Percentiles rank a stretch among this genome's conserved stretches.
Conservation (phyloP, 2,113 vertebrate species). For the Fulica atra region DNA sequence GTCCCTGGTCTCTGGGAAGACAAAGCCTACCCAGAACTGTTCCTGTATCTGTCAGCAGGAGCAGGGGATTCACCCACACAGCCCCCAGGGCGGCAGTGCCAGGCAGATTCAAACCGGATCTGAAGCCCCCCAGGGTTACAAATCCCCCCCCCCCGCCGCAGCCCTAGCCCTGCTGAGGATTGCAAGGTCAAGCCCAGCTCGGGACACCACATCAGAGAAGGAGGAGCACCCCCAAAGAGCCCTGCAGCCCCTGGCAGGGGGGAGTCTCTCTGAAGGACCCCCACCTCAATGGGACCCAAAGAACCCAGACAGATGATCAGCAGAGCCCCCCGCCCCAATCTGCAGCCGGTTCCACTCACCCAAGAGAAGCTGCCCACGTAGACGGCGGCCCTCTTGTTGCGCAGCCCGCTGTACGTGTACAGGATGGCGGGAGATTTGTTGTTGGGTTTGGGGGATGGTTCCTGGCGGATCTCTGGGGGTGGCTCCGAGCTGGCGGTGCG, state of each 20-base stretch:
- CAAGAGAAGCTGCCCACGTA: constrained; percentile 94
- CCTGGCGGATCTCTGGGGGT: constrained; percentile 67
- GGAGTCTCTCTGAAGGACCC: too few relatives aligned
- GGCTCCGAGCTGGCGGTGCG: constrained; percentile 69
- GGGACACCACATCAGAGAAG: fast-evolving
- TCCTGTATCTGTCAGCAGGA: fast-evolving
- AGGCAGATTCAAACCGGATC: too few relatives aligned
- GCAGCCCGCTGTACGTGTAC: constrained; percentile 77
- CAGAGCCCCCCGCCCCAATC: not conserved
- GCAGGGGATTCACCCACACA: fast-evolving
- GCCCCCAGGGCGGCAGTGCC: not conserved
- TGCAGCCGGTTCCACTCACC: constrained; percentile 76
- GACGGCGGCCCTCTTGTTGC: constrained; percentile 80
- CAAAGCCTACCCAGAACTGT: not conserved
- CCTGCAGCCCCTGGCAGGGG: not conserved
- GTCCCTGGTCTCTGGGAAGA: not conserved
- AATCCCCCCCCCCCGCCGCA: not conserved
- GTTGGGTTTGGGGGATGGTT: constrained; percentile 71
- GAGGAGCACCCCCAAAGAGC: not conserved
- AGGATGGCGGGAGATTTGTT: constrained; percentile 73
- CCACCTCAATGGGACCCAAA: not conserved
- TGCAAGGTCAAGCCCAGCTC: not conserved
- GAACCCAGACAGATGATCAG: fast-evolving
- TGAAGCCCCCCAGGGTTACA: not conserved
- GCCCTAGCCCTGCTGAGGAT: not conserved